phyloP scores from a whole-genome alignment of 1,140 invertebrate species.

The Drosophila navojoa region DNA sequence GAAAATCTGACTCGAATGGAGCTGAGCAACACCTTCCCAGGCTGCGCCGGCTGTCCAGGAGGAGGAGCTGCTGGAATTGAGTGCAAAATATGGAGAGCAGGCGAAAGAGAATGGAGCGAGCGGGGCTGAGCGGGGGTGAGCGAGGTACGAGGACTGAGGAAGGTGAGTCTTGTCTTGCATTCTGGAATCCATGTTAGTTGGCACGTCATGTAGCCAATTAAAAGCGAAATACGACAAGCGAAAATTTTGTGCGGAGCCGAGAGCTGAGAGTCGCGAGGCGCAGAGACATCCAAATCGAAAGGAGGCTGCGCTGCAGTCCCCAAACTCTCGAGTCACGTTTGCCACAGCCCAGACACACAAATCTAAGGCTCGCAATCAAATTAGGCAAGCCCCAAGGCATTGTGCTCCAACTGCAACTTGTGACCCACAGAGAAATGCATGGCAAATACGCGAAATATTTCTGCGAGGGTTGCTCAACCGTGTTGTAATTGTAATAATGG shows the following conservation, averaged over 20 bases:
- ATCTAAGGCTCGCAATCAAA: constrained; percentile 77
- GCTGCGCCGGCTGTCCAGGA: constrained; percentile 13
- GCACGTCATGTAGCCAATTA: constrained; percentile 81
- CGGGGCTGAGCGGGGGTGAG: fast-evolving
- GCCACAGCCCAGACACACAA: constrained; percentile 58
- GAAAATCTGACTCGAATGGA: constrained; percentile 38
- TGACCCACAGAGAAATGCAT: constrained; percentile 52
- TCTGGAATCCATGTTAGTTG: constrained; percentile 76
- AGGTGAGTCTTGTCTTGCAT: constrained; percentile 50
- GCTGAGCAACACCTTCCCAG: constrained; percentile 59
- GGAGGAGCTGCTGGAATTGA: constrained; percentile 54
- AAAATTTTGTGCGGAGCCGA: constrained; percentile 52
- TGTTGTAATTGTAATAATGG: too few relatives aligned
- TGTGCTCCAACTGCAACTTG: constrained; percentile 26
- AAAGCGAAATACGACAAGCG: constrained; percentile 79
- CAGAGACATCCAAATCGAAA: constrained; percentile 37
- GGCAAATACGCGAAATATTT: neutral
- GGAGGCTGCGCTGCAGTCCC: constrained; percentile 18
- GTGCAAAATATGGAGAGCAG: constrained; percentile 75
- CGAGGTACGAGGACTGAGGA: neutral
- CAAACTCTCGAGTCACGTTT: constrained; percentile 67
- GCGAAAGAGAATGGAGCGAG: constrained; percentile 1
- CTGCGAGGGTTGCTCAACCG: neutral
- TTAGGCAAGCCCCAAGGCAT: constrained; percentile 66
- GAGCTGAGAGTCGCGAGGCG: constrained; percentile 54